These are phyloP conservation scores for Taenaris catops DNA, from an alignment of 2,888 invertebrate genomes.

Conservation along the genomic window DNA sequence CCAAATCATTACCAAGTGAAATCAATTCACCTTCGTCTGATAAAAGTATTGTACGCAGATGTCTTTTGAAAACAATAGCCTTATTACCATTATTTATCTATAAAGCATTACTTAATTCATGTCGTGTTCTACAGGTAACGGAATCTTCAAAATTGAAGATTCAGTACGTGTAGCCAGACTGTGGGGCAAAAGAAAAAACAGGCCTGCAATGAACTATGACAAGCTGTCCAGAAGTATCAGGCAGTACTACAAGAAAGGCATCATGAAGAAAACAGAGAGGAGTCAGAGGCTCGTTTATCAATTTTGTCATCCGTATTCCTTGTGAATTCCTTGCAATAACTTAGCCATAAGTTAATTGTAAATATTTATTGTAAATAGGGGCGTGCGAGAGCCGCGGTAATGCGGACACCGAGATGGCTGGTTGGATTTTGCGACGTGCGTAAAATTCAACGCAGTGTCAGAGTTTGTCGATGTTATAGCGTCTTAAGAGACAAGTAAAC, in stretches of 20 bases:
- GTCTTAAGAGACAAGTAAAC: slow-evolving; percentile 31
- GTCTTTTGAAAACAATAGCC: slow-evolving; percentile 20
- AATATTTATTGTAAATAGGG: slow-evolving; percentile 48
- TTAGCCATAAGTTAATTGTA: slow-evolving; percentile 51
- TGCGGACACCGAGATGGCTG: slow-evolving; percentile 59
- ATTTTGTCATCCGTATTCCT: slow-evolving; percentile 96
- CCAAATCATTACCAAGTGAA: too few species aligned
- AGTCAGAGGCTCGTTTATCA: slow-evolving; percentile 99
- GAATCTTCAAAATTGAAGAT: slow-evolving; percentile 99
- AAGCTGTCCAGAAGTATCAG: slow-evolving; percentile 98
- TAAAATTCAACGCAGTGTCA: slow-evolving; percentile 53
- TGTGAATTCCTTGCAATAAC: slow-evolving; percentile 73
- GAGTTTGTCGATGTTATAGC: slow-evolving; percentile 41
- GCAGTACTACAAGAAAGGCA: slow-evolving; percentile 99
- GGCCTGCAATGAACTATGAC: slow-evolving; percentile 99
- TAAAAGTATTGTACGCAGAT: slow-evolving; percentile 8
- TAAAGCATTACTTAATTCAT: slow-evolving; percentile 52
- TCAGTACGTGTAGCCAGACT: slow-evolving; percentile 97
- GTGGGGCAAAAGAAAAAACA: slow-evolving; percentile 98
- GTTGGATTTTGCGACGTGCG: slow-evolving; percentile 49
- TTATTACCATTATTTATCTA: slow-evolving; percentile 23
- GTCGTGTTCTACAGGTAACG: slow-evolving; percentile 79
- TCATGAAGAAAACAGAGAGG: slow-evolving; percentile 99
- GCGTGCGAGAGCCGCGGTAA: slow-evolving; percentile 66
- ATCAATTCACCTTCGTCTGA: slow-evolving; percentile 10